Base-by-base conservation (phyloP, 2,113 vertebrate genomes). In the Isichthys henryi region DNA sequence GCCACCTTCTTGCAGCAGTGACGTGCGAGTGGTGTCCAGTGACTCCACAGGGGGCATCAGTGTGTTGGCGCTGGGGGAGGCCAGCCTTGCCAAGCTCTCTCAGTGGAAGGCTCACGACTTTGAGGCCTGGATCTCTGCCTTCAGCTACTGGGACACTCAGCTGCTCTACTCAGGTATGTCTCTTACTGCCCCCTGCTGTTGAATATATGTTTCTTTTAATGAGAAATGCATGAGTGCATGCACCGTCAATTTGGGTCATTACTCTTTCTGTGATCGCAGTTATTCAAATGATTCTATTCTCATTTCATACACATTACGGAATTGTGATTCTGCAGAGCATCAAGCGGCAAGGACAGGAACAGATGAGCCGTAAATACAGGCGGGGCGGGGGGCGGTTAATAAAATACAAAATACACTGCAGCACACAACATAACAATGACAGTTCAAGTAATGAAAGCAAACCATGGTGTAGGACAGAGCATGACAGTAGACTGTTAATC, bases 111-210 rank as follows among this genome's bases (percentile, higher is more conserved):
- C 97, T 13, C 98, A 99, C 4, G 94, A 94, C 84, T 99, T 97
- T 56, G 98, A 99, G 92, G 98, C 98, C 89, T 99, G 98, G 98
- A 96, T 98, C 49, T 95, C 98, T 15, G 98, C 98, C 49, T 99
- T 99, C 92, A 96, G 98, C 92, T 98, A 98, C 94, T 99, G 98
- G 98, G 96, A 97, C 92, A 97, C 96, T 0, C 95, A 97, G 45
- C 43, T 97, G 0, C 89, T 99, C 70, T 99, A 97, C 89, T 98
- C 98, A 91, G 98, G 98, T 99, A 11, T 43, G n/a, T 27, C 52
- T 50, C 50, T 56, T 48, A 56, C 80, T 48, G 39, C 83, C 58
- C 45, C 43, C 15, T 39, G 74, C 35, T 80, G 74, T 39, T 8
- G 5, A 43, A 13, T 49, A 2, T 86, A 84, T 89, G 53, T 23